Conservation (phyloP, 2,797 vertebrate genomes). For the Propithecus deckenii region DNA sequence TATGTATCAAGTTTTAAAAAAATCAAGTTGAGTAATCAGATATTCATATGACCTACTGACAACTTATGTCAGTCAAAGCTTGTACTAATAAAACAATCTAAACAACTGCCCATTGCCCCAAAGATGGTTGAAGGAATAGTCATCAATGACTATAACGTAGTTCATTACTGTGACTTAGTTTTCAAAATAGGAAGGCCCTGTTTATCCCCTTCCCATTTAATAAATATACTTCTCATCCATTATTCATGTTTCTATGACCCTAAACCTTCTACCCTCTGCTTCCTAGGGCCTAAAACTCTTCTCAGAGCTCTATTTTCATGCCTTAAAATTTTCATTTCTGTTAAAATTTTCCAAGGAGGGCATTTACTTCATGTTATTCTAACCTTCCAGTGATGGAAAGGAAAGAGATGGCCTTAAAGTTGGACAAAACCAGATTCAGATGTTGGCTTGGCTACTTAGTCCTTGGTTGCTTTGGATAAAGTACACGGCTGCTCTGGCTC, state of each 20-base stretch:
- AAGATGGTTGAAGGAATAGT: neutral
- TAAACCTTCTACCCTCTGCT: neutral
- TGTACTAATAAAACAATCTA: neutral
- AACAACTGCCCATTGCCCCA: neutral
- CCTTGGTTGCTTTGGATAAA: neutral
- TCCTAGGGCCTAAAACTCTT: neutral
- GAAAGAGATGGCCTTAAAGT: neutral
- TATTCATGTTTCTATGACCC: neutral
- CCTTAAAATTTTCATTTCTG: neutral
- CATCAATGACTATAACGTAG: neutral
- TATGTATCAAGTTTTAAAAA: neutral
- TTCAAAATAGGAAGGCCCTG: neutral
- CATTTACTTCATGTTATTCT: neutral
- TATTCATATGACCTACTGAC: neutral
- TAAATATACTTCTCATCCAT: neutral
- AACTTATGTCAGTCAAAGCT: neutral
- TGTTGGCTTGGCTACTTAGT: neutral
- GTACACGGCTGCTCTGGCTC: no score
- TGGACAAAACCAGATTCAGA: neutral
- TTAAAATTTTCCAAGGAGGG: neutral
- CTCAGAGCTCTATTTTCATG: neutral
- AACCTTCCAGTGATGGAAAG: neutral
- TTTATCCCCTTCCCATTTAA: neutral
- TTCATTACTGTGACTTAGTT: neutral
- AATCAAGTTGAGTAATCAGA: neutral